Evolutionary conservation across 2,797 vertebrate genomes (phyloP).

Genomic region (Siniperca undulata): DNA sequence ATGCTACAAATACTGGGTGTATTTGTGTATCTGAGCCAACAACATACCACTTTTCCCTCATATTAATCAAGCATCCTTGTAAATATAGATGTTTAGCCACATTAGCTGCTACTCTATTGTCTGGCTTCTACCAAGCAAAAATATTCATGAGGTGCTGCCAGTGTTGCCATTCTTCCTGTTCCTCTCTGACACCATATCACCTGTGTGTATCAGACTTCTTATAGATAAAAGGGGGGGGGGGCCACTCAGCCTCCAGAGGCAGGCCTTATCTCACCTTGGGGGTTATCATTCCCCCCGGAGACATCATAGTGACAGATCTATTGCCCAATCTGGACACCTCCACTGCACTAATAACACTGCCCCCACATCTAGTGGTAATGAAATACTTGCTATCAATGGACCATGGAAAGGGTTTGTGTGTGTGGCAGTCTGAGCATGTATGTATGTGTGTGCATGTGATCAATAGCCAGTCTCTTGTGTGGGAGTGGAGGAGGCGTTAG

Average conservation of each 20-base stretch:
- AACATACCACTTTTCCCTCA: slow-evolving; percentile 12
- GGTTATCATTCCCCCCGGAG: slow-evolving; percentile 66
- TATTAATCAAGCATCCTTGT: slow-evolving; percentile 38
- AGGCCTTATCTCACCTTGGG: slow-evolving; percentile 53
- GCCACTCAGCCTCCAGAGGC: slow-evolving; percentile 43
- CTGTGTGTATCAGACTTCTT: slow-evolving; percentile 45
- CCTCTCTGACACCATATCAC: slow-evolving; percentile 44
- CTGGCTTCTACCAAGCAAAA: background rate
- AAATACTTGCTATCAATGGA: slow-evolving; percentile 63
- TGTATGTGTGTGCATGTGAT: slow-evolving; percentile 32
- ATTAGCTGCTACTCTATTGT: slow-evolving; percentile 12
- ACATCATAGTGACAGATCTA: slow-evolving; percentile 69
- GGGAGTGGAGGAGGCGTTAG: slow-evolving; percentile 28
- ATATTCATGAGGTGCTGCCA: slow-evolving; percentile 1
- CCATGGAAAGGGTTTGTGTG: slow-evolving; percentile 20
- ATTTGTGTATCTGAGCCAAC: slow-evolving; percentile 11
- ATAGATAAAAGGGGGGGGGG: slow-evolving; percentile 15
- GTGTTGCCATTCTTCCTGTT: background rate
- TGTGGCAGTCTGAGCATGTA: background rate
- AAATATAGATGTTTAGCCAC: slow-evolving; percentile 42
- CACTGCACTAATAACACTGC: slow-evolving; percentile 51
- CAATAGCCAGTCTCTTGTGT: slow-evolving; percentile 63
- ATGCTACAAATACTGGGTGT: slow-evolving; percentile 16
- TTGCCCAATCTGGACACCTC: slow-evolving; percentile 63
- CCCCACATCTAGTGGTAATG: slow-evolving; percentile 67